Evolutionary conservation across 2,888 invertebrate genomes (phyloP).

Genomic region (Fragum whitleyi): DNA sequence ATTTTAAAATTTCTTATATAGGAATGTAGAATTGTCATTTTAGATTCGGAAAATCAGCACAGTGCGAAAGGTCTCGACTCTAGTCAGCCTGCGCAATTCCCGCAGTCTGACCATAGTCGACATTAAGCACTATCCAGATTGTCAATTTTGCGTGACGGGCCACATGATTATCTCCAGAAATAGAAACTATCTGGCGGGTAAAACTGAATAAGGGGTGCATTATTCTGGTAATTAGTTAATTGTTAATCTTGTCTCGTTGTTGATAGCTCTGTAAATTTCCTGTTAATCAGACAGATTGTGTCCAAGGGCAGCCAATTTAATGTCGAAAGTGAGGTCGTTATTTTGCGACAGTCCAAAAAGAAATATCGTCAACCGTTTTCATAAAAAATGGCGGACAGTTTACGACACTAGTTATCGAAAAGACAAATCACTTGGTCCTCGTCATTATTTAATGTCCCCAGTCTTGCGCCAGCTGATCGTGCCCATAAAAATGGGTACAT

Average conservation of each 20-base stretch:
- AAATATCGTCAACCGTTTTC: slow-evolving; percentile 1
- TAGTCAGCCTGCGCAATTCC: no score
- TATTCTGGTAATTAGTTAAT: slow-evolving; percentile 52
- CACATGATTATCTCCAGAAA: no score
- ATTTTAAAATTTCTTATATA: no score
- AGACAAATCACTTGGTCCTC: neutral
- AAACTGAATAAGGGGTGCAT: slow-evolving; percentile 4
- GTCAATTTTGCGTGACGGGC: no score
- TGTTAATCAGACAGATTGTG: slow-evolving; percentile 23
- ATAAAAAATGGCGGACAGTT: slow-evolving; percentile 1
- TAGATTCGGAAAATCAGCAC: no score
- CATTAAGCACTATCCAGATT: no score
- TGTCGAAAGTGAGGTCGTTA: slow-evolving; percentile 16
- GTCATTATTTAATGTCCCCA: slow-evolving; percentile 55
- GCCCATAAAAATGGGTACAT: slow-evolving; percentile 57
- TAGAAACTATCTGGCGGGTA: no score
- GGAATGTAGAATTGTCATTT: no score
- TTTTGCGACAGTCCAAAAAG: slow-evolving; percentile 13
- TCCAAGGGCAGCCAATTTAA: slow-evolving; percentile 46
- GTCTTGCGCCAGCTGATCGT: slow-evolving; percentile 45
- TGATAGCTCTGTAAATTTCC: slow-evolving; percentile 40
- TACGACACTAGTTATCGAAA: slow-evolving; percentile 1
- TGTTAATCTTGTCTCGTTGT: slow-evolving; percentile 31
- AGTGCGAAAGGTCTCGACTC: no score
- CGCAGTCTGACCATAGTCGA: no score